Evolutionary conservation across 2,797 vertebrate genomes (phyloP), one percentile per base, ranked within the genome.

Genomic region (Cyprinodon diabolis): DNA sequence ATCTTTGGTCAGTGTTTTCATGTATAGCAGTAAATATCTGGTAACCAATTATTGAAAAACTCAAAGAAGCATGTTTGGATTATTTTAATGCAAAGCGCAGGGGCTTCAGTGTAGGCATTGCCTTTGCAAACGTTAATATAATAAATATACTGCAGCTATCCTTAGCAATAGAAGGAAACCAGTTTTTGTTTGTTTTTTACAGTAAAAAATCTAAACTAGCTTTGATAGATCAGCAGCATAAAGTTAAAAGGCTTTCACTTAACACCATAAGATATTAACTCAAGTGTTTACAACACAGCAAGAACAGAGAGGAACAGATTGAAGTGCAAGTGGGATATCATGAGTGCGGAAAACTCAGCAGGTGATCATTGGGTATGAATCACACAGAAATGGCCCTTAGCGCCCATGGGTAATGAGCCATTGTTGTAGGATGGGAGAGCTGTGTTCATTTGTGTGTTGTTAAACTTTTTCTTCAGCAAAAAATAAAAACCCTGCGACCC

Each of bases 401-500:
- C 87, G 84, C 84, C 86, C 71, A 86, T 82, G 83, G 87, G 84
- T 90, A 90, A 91, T 90, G 86, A 90, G 80, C 79, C 88, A 75
- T 81, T 87, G 83, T 87, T 82, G 72, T 70, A 71, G 73, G 79
- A 76, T 77, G 73, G 72, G 56, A 75, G 65, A 66, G 69, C 69
- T 58, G 49, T 71, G 63, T 54, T 35, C 49, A 56, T 54, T 48
- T 57, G 67, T 62, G 68, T 67, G 60, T 54, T 66, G 76, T 87
- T 75, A 80, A 87, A 84, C 77, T 78, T 72, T 76, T 43, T 81
- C 87, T 81, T 78, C 66, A 60, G 75, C 74, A 74, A 91, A 90
- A 92, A 86, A 75, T 66, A 78, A 78, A 91, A 90, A 92, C 85
- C 76, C 68, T 80, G 79, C 86, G 89, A 92, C 90, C 91, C 81